Conservation (phyloP, 2,797 vertebrate species). For the Pipistrellus pygmaeus region DNA sequence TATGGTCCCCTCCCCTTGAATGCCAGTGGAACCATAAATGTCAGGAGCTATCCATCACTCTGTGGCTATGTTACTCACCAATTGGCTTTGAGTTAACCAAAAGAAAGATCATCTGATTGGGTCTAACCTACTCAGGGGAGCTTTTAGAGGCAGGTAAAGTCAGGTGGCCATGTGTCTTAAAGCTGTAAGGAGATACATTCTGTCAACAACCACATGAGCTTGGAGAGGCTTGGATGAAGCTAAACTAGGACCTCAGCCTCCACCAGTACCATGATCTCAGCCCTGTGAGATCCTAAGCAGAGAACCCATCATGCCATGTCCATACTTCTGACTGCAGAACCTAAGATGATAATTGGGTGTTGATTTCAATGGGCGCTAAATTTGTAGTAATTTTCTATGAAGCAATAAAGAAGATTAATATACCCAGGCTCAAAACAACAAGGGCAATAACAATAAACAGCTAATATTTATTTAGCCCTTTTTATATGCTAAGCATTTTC, state of each 20-base stretch:
- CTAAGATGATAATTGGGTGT: not conserved
- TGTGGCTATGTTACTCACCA: not conserved
- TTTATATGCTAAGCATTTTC: not conserved
- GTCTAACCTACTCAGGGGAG: not conserved
- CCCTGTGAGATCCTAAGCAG: not conserved
- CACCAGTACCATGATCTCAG: not conserved
- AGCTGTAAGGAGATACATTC: not conserved
- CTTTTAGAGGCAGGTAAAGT: slow-evolving; percentile 7
- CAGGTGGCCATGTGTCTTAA: not conserved
- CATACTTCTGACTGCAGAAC: slow-evolving; percentile 11
- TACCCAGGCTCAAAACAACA: not conserved
- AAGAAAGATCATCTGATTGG: slow-evolving; percentile 38
- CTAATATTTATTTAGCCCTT: not conserved
- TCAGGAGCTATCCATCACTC: not conserved
- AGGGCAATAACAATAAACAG: not conserved
- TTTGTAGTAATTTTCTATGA: slow-evolving; percentile 18
- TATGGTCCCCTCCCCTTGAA: not conserved
- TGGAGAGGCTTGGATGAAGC: not conserved
- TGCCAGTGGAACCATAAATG: not conserved
- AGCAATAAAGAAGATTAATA: slow-evolving; percentile 30
- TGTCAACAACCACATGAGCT: not conserved
- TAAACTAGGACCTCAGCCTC: not conserved
- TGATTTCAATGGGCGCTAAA: not conserved
- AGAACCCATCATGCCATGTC: not conserved
- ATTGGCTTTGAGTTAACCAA: not conserved